Evolutionary conservation across 1,140 invertebrate genomes (phyloP).

Genomic region (Drosophila kepulauana): DNA sequence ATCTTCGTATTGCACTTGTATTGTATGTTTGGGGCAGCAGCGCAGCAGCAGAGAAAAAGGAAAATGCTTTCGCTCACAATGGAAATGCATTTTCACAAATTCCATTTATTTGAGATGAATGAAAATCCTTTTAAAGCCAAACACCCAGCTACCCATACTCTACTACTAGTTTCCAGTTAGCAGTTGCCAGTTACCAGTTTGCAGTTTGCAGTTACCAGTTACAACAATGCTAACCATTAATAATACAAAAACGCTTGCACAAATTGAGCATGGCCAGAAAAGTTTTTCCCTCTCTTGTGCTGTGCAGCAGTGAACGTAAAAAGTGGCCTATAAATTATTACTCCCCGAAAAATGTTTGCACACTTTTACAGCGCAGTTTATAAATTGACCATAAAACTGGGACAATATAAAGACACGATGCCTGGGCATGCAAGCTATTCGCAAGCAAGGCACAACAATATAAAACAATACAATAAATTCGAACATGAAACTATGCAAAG

Average conservation of each 20-base stretch:
- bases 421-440: neutral
- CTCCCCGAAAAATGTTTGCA: conserved; percentile 50
- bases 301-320: conserved; percentile 32
- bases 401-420: conserved; percentile 31
- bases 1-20: conserved; percentile 43
- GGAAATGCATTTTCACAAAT: conserved; percentile 49
- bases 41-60: neutral
- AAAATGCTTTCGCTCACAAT: conserved; percentile 39
- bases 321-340: conserved; percentile 74
- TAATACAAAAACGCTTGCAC: conserved; percentile 46
- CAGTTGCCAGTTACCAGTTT: conserved; percentile 11
- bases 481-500: neutral
- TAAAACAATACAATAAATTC: conserved; percentile 20
- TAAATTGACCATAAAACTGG: conserved; percentile 62
- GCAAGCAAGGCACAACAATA: conserved; percentile 23
- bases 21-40: neutral
- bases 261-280: conserved; percentile 40
- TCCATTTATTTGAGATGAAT: conserved; percentile 40
- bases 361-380: conserved; percentile 56
- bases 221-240: conserved; percentile 50
- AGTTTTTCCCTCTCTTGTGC: conserved; percentile 33
- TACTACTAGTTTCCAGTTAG: neutral
- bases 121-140: conserved; percentile 37
- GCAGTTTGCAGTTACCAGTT: conserved; percentile 10
- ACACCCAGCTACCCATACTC: conserved; percentile 11